A percentile compares a stretch with the other conserved stretches of the same genome.
Conservation (phyloP, 2,888 invertebrate genomes). For the Lysandra bellargus region DNA sequence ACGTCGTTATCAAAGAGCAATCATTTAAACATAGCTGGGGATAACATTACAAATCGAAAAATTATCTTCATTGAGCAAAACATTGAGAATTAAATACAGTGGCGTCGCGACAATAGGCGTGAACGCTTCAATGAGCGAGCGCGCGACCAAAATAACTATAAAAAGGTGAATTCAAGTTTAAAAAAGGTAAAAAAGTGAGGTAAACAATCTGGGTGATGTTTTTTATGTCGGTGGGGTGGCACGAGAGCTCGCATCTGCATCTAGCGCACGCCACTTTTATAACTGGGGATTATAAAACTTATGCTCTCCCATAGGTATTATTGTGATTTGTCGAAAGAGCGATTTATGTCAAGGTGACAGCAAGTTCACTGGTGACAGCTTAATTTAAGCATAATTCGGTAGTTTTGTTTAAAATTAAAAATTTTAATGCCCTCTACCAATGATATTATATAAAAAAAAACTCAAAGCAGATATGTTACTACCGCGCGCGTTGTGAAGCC, state of each 20-base stretch:
- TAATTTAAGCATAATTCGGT: background rate
- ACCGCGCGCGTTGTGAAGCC: too few species aligned
- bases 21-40: constrained; percentile 31
- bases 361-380: background rate
- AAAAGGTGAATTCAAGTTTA: constrained; percentile 70
- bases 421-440: too few species aligned
- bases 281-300: constrained; percentile 31
- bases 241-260: constrained; percentile 57
- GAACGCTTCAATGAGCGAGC: constrained; percentile 66
- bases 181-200: constrained; percentile 79
- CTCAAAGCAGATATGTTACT: too few species aligned
- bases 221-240: constrained; percentile 69
- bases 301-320: background rate
- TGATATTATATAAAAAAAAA: too few species aligned
- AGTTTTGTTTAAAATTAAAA: too few species aligned
- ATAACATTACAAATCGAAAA: constrained; percentile 48
- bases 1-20: constrained; percentile 3
- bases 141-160: constrained; percentile 69
- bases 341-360: background rate
- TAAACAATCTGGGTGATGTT: constrained; percentile 73
- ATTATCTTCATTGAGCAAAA: constrained; percentile 69
- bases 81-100: constrained; percentile 73
- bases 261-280: constrained; percentile 43
- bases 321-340: background rate
- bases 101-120: constrained; percentile 63